Evolutionary conservation across 1,140 invertebrate genomes (phyloP), one percentile per base, ranked within the genome.

Genomic region (Saxidomus purpurata): DNA sequence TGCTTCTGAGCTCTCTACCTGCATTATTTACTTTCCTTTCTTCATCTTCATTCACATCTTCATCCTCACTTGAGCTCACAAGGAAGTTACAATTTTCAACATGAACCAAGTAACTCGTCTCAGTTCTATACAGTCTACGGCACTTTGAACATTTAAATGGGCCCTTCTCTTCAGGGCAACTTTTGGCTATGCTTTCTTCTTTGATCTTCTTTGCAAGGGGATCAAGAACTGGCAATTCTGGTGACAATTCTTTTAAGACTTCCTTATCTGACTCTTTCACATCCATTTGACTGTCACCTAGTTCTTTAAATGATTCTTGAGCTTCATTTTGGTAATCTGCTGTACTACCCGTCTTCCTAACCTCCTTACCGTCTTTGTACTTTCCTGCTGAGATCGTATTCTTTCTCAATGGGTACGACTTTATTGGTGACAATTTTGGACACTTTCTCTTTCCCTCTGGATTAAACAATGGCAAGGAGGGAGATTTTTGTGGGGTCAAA

Each of bases 101-200:
- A 95, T 99, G 98, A 40, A 98, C 97, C 92, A 98, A 97, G 93
- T 98, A 99, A 91, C 98, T 98, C 74, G 98, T 97, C 90, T 97
- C 97, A 17, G 98, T 99, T 93, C 98, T 97, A 94, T 99, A 99
- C 3, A 98, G 98, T 92, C 98, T 97, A 92, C 98, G 98, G 94
- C 98, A 99, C 80, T 97, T 97, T 90, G 97, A 97, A 95, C 98
- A 99, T 92, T 97, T 98, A 0, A 98, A 98, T 25, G 98, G 97
- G 90, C 97, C 97, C 38, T 93, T 90, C 19, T 94, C 93, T 38
- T 92, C 92, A n/a, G 94, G 92, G 83, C 81, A 91, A 67, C 93
- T 95, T 80, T 91, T 93, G 28, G 93, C 95, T 59, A 94, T 83
- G 80, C 94, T 95, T 90, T 95, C 93, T 40, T 93, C 94, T 90